These are phyloP conservation scores for Paramisgurnus dabryanus DNA, from an alignment of 2,113 vertebrate genomes.

Conservation along the genomic window DNA sequence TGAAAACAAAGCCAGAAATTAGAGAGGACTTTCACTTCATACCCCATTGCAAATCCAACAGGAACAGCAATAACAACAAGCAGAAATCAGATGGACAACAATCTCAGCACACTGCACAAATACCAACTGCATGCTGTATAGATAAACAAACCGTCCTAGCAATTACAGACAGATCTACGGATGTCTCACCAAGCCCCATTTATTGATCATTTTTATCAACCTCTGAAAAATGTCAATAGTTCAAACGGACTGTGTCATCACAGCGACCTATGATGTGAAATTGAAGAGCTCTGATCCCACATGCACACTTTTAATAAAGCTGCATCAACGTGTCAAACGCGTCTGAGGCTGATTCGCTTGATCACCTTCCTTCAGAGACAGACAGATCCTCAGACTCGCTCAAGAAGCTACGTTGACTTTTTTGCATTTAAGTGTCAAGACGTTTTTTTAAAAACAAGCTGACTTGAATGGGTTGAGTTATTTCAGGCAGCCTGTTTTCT, in stretches of 20 bases:
- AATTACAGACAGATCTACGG: slow-evolving; percentile 48
- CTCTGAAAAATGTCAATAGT: not conserved
- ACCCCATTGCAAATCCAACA: slow-evolving; percentile 57
- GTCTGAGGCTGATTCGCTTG: slow-evolving; percentile 19
- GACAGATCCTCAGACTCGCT: slow-evolving; percentile 55
- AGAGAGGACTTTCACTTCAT: slow-evolving; percentile 6
- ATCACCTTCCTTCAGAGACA: slow-evolving; percentile 21
- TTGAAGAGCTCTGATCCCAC: slow-evolving; percentile 24
- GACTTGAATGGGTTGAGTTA: slow-evolving; percentile 70
- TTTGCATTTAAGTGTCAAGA: slow-evolving; percentile 62
- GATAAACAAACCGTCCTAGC: slow-evolving; percentile 2
- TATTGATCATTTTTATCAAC: not conserved
- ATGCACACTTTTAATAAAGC: slow-evolving; percentile 4
- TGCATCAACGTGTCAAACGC: not conserved
- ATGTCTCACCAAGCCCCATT: slow-evolving; percentile 22
- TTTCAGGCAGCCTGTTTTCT: slow-evolving; percentile 65
- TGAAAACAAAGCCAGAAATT: slow-evolving; percentile 45
- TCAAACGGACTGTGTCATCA: slow-evolving; percentile 5
- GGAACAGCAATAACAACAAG: slow-evolving; percentile 57
- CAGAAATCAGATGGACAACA: slow-evolving; percentile 15
- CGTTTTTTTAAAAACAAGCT: slow-evolving; percentile 71
- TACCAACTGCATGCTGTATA: not conserved
- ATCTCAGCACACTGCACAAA: not conserved
- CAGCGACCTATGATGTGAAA: slow-evolving; percentile 18
- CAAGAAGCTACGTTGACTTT: slow-evolving; percentile 64